Evolutionary conservation across 1,140 invertebrate species (phyloP).

Genomic region (Melipona quadrifasciata): DNA sequence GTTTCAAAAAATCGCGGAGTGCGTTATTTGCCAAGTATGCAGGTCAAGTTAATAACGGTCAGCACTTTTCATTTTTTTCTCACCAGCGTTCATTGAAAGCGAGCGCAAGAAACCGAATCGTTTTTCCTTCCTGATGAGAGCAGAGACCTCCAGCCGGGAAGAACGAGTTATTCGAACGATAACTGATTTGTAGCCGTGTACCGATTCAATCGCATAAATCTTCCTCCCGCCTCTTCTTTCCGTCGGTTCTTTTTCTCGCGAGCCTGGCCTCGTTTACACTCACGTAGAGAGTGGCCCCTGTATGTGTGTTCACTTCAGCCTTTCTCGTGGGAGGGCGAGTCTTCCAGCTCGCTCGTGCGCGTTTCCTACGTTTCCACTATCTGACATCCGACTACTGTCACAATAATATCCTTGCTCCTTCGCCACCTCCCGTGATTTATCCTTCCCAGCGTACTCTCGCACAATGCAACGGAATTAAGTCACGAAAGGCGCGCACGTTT

Average conservation of each 20-base stretch:
- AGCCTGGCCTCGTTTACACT: constrained; percentile 21
- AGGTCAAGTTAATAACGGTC: background rate
- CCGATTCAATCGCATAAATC: constrained; percentile 53
- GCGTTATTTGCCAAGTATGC: background rate
- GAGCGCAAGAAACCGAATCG: background rate
- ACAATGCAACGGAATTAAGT: background rate
- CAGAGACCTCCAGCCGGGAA: background rate
- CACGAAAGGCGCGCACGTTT: background rate
- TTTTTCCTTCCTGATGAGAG: background rate
- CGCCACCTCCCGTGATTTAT: constrained; percentile 43
- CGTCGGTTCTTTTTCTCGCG: constrained; percentile 17
- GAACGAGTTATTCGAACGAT: constrained; percentile 26
- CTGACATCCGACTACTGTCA: constrained; percentile 43
- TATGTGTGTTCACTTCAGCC: background rate
- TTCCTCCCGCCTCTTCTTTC: constrained; percentile 1
- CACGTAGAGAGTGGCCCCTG: background rate
- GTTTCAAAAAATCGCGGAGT: background rate
- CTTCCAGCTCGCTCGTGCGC: constrained; percentile 23
- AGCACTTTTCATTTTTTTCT: background rate
- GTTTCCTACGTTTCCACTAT: constrained; percentile 34
- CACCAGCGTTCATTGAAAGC: background rate
- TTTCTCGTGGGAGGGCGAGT: background rate
- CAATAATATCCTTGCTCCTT: constrained; percentile 53
- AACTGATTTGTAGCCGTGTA: constrained; percentile 54
- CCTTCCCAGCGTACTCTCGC: background rate